Evolutionary conservation across 2,113 vertebrate genomes (phyloP).

Genomic region (Electrona antarctica): DNA sequence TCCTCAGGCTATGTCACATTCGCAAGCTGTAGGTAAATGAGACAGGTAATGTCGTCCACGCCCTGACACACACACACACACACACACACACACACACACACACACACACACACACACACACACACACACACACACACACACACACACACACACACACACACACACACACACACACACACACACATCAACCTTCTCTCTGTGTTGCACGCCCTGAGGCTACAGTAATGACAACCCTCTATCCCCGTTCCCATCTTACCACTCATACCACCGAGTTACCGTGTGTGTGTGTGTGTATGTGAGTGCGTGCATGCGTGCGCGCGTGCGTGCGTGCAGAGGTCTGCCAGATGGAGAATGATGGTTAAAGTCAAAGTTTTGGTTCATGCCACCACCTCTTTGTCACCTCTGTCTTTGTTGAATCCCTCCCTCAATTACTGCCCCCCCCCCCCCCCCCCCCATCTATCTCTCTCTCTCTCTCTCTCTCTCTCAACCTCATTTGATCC

Average conservation of each 20-base stretch:
- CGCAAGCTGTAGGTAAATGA: slow-evolving; percentile 76
- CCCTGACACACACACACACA: slow-evolving; percentile 21
- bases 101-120: slow-evolving; percentile 17
- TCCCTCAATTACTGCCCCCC: not conserved
- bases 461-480: slow-evolving; percentile 14
- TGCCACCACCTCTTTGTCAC: slow-evolving; percentile 44
- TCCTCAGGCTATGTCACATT: slow-evolving; percentile 45
- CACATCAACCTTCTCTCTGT: slow-evolving; percentile 10
- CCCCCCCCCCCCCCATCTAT: not conserved
- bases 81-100: slow-evolving; percentile 9
- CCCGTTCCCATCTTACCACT: too few species aligned
- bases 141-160: slow-evolving; percentile 39
- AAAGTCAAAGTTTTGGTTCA: slow-evolving; percentile 59
- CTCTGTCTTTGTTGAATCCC: not conserved
- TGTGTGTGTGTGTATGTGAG: not conserved
- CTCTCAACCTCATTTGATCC: not conserved
- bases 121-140: slow-evolving; percentile 37
- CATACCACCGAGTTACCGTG: not conserved
- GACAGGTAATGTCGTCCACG: slow-evolving; percentile 64
- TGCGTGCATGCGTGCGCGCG: not conserved
- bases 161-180: slow-evolving; percentile 31
- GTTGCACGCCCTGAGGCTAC: slow-evolving; percentile 35
- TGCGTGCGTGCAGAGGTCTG: slow-evolving; percentile 30
- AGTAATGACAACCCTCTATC: not conserved
- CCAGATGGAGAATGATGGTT: slow-evolving; percentile 65